Conservation (phyloP, 2,113 vertebrate species). For the Psilopsiagon aymara region DNA sequence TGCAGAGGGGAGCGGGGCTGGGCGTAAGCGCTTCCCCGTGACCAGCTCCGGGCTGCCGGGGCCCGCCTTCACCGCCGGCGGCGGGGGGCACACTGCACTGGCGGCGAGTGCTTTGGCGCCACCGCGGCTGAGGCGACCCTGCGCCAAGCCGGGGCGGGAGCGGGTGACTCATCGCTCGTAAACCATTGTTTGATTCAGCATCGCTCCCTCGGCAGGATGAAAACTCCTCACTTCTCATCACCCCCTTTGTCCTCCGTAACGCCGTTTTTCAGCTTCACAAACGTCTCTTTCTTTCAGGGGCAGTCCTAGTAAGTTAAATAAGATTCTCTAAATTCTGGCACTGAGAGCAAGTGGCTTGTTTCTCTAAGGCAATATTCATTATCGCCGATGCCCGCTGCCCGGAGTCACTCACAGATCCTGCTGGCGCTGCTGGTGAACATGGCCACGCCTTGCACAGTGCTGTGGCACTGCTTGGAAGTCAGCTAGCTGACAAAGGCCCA, state of each 20-base stretch:
- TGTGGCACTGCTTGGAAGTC: neutral
- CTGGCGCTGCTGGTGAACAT: fast-evolving
- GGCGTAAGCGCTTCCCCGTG: neutral
- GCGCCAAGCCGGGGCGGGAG: neutral
- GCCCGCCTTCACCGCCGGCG: neutral
- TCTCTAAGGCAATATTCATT: neutral
- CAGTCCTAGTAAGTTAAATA: neutral
- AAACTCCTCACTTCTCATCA: neutral
- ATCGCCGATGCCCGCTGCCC: no score
- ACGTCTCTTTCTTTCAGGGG: neutral
- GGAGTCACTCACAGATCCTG: neutral
- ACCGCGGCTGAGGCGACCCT: no score
- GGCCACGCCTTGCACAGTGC: neutral
- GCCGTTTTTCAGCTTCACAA: neutral
- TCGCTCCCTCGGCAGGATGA: neutral
- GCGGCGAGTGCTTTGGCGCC: neutral
- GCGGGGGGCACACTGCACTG: no score
- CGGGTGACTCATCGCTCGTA: fast-evolving
- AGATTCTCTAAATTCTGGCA: neutral
- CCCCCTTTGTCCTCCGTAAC: fast-evolving
- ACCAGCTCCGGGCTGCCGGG: neutral
- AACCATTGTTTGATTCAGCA: fast-evolving
- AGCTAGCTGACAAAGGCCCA: neutral
- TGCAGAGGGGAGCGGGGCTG: fast-evolving
- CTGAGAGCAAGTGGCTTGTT: neutral